Evolutionary conservation across 2,888 invertebrate species (phyloP).

Genomic region (Caenorhabditis imperialis): DNA sequence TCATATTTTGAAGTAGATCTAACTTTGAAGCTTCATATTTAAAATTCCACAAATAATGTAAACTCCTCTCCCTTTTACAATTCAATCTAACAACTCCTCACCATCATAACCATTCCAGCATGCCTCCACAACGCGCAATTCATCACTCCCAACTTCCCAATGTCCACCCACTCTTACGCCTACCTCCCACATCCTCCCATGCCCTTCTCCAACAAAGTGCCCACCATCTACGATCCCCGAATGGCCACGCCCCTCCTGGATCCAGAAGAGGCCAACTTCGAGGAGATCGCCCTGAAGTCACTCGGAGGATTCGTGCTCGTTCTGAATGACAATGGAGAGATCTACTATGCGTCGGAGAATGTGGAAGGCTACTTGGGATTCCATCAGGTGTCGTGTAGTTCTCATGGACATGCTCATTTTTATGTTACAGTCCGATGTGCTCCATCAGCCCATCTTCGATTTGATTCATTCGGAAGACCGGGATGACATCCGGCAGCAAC

Average conservation of each 20-base stretch:
- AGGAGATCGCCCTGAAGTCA: constrained; percentile 82
- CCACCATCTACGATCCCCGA: constrained; percentile 66
- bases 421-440: constrained; percentile 93
- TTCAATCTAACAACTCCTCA: too few relatives aligned
- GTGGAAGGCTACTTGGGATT: constrained; percentile 99
- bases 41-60: too few relatives aligned
- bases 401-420: neutral
- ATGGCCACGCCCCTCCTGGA: constrained; percentile 67
- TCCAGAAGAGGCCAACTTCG: constrained; percentile 69
- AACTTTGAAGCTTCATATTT: too few relatives aligned
- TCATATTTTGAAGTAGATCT: too few relatives aligned
- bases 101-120: too few relatives aligned
- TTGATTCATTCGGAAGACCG: constrained; percentile 99
- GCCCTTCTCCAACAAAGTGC: constrained; percentile 56
- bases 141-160: constrained; percentile 43
- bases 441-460: constrained; percentile 99
- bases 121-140: constrained; percentile 52
- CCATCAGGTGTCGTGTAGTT: constrained; percentile 88
- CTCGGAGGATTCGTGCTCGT: constrained; percentile 99
- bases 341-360: constrained; percentile 99
- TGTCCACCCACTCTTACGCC: constrained; percentile 55
- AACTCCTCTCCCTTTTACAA: too few relatives aligned
- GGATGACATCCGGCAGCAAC: constrained; percentile 83
- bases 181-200: constrained; percentile 50
- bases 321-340: constrained; percentile 94